A percentile compares a stretch with the other conserved stretches of the same genome.
These are phyloP conservation scores for Dolichopus griseipennis DNA, from an alignment of 2,888 invertebrate species.

Conservation along the genomic window DNA sequence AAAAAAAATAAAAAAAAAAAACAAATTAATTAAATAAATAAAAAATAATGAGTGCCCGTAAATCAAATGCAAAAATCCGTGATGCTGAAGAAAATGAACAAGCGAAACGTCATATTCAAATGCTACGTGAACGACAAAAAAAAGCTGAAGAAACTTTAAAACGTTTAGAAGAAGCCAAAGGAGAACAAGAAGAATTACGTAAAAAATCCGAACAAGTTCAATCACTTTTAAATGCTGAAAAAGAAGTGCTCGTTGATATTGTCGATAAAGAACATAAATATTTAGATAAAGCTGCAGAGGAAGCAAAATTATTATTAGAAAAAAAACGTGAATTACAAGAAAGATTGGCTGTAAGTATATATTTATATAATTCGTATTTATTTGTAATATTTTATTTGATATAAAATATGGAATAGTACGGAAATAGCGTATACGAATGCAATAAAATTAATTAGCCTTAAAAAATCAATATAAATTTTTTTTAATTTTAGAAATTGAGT, in stretches of 20 bases:
- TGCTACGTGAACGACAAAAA: neutral
- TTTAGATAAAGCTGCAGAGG: neutral
- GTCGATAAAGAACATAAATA: neutral
- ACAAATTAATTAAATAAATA: neutral
- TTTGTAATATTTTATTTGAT: no score
- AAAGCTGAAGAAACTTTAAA: slow-evolving; percentile 6
- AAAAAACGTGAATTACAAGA: neutral
- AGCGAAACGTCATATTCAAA: neutral
- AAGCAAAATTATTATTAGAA: neutral
- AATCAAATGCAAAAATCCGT: neutral
- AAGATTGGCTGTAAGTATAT: neutral
- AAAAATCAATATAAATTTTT: no score
- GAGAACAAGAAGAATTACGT: neutral
- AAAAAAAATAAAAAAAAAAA: no score
- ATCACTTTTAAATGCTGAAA: neutral
- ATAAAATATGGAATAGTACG: no score
- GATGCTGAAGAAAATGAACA: neutral
- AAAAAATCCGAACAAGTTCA: neutral
- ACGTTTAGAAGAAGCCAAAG: neutral
- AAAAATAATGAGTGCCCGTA: neutral
- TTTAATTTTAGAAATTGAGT: neutral
- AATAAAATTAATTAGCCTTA: no score
- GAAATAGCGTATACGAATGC: no score
- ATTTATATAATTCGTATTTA: neutral
- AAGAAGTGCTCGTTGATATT: neutral